phyloP scores from a whole-genome alignment of 2,888 invertebrate genomes.

The Ypsolopha scabrella region DNA sequence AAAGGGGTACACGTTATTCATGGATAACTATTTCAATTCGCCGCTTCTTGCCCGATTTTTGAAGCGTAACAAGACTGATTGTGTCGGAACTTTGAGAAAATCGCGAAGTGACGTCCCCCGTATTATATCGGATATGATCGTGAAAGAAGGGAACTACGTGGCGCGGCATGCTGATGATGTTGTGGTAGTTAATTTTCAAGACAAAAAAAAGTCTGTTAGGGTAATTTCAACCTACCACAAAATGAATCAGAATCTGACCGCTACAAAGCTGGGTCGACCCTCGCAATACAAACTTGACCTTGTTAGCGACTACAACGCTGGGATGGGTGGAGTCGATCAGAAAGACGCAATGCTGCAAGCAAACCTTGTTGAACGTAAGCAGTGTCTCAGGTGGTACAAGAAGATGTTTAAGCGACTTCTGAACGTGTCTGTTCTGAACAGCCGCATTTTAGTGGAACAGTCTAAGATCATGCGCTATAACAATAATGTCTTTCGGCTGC shows the following conservation, averaged over 20 bases:
- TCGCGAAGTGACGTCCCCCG: no score
- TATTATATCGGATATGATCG: no score
- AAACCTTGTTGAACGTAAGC: neutral
- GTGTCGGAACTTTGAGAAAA: neutral
- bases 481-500: neutral
- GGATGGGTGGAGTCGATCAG: conserved; percentile 2
- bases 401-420: conserved; percentile 5
- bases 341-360: conserved; percentile 1
- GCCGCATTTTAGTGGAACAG: no score
- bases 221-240: conserved; percentile 1
- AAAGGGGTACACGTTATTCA: neutral
- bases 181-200: no score
- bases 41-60: conserved; percentile 1
- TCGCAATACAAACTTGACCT: neutral
- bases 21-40: conserved; percentile 3
- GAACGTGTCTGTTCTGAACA: neutral
- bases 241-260: neutral
- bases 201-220: neutral
- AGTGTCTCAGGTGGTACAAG: neutral
- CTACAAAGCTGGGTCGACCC: neutral
- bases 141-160: neutral
- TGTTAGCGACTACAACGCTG: conserved; percentile 1
- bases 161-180: no score
- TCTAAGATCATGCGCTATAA: neutral
- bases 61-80: conserved; percentile 2